Evolutionary conservation across 2,888 invertebrate genomes (phyloP).

Genomic region (Rhagonycha lutea): DNA sequence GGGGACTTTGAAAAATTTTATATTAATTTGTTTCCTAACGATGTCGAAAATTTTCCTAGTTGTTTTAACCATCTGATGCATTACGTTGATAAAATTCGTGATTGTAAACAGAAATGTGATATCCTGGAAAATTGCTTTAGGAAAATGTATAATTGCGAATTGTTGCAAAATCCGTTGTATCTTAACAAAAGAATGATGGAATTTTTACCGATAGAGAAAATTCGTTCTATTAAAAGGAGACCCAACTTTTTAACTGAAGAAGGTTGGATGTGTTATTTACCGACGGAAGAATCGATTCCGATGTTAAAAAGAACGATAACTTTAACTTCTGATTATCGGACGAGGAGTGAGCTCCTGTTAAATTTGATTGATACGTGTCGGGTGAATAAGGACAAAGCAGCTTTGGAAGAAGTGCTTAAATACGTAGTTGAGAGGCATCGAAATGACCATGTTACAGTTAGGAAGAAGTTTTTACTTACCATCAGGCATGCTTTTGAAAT

Average conservation of each 20-base stretch:
- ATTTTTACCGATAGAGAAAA: not conserved
- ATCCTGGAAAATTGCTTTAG: slow-evolving; percentile 5
- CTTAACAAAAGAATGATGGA: slow-evolving; percentile 7
- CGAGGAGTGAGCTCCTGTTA: not conserved
- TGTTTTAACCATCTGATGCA: not conserved
- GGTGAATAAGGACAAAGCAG: slow-evolving; percentile 12
- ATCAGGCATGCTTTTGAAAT: not conserved
- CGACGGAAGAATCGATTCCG: slow-evolving; percentile 14
- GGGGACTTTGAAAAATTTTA: slow-evolving; percentile 15
- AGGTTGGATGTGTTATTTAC: slow-evolving; percentile 5
- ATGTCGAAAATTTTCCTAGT: not conserved
- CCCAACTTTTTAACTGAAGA: not conserved
- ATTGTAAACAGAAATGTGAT: not conserved
- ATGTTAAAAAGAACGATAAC: slow-evolving; percentile 12
- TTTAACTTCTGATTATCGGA: not conserved
- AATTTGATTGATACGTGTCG: slow-evolving; percentile 18
- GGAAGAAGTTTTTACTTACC: not conserved
- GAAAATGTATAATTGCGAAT: slow-evolving; percentile 1
- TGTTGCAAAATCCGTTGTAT: slow-evolving; percentile 2
- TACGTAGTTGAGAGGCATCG: slow-evolving; percentile 9
- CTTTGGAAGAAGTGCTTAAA: slow-evolving; percentile 9
- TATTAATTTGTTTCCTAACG: slow-evolving; percentile 7
- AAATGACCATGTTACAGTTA: not conserved
- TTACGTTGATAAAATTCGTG: not conserved
- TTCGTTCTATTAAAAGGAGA: not conserved